Percentiles rank a stretch among this genome's conserved stretches.
These are phyloP conservation scores for Cryptocephalus moraei DNA, from an alignment of 2,888 invertebrate genomes.

Conservation along the genomic window DNA sequence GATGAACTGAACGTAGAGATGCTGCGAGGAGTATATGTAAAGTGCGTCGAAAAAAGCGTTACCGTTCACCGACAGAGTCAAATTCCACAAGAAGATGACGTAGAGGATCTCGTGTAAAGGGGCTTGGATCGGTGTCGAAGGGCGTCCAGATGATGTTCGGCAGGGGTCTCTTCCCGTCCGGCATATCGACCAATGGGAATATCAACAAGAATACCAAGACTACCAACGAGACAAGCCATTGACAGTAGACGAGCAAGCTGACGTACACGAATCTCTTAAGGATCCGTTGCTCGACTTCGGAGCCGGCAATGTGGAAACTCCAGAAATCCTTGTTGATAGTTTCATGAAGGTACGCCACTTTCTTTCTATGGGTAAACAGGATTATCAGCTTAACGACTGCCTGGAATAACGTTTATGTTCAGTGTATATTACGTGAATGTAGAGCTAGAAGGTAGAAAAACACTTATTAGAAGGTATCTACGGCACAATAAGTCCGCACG, in stretches of 20 bases:
- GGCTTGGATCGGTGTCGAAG: conserved; percentile 14
- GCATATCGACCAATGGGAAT: conserved; percentile 12
- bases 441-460: too few species aligned
- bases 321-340: conserved; percentile 11
- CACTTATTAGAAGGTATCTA: too few species aligned
- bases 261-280: conserved; percentile 6
- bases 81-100: conserved; percentile 10
- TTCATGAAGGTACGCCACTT: conserved; percentile 10
- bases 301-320: conserved; percentile 12
- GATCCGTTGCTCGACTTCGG: conserved; percentile 4
- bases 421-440: too few species aligned
- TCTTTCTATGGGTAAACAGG: conserved; percentile 7
- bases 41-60: conserved; percentile 13
- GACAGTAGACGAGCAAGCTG: conserved; percentile 3
- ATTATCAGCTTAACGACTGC: conserved; percentile 10
- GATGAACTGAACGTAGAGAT: conserved; percentile 13
- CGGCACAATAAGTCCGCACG: too few species aligned
- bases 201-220: conserved; percentile 5
- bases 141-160: conserved; percentile 15
- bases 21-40: conserved; percentile 12
- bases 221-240: conserved; percentile 2
- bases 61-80: conserved; percentile 10
- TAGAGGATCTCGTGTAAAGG: conserved; percentile 15
- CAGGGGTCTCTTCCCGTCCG: conserved; percentile 11
- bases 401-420: conserved; percentile 8